Evolutionary conservation across 2,888 invertebrate species (phyloP).

Genomic region (Uropetala carovei): DNA sequence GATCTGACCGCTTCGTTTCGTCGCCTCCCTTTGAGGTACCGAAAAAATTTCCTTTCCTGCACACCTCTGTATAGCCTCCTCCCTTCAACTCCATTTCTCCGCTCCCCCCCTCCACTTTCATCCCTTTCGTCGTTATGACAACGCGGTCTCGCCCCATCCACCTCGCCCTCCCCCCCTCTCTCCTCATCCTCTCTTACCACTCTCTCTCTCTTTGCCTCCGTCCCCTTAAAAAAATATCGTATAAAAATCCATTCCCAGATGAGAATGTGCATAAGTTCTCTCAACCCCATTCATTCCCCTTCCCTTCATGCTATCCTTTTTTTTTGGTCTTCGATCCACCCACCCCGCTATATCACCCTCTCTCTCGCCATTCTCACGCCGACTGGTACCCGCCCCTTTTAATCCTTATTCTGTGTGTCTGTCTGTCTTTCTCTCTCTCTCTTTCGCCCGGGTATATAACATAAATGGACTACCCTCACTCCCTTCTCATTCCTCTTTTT

Average conservation of each 20-base stretch:
- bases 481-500: background rate
- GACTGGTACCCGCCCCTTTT: background rate
- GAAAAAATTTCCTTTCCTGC: slow-evolving; percentile 49
- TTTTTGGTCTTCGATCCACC: background rate
- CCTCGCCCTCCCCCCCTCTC: background rate
- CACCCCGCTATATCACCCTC: background rate
- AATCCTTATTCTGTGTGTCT: no score
- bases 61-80: background rate
- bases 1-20: slow-evolving; percentile 50
- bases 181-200: background rate
- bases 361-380: background rate
- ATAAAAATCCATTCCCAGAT: slow-evolving; percentile 20
- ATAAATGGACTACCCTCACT: background rate
- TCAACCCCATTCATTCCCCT: background rate
- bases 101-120: background rate
- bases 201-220: background rate
- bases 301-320: background rate
- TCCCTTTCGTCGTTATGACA: background rate
- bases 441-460: background rate
- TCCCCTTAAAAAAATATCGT: no score
- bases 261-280: background rate
- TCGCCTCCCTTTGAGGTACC: slow-evolving; percentile 42
- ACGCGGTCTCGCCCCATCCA: background rate
- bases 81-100: background rate
- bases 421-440: background rate